Conservation (phyloP, 2,888 invertebrate species). For the Callinectes sapidus region DNA sequence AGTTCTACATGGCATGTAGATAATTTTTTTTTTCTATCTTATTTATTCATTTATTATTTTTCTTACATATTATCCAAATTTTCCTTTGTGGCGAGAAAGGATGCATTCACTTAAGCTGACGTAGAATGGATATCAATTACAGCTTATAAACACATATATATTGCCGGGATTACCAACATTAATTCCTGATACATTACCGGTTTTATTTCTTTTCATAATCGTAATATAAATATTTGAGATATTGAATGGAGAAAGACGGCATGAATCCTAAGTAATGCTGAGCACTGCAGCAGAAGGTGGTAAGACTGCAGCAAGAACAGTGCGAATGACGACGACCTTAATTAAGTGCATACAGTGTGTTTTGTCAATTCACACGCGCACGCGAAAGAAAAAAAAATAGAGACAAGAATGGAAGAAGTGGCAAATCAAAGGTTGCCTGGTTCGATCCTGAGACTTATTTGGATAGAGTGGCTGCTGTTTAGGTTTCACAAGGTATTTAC, state of each 20-base stretch:
- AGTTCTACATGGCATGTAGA: neutral
- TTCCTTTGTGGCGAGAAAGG: neutral
- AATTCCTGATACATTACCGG: neutral
- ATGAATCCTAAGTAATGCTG: neutral
- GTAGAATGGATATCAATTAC: neutral
- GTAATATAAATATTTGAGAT: neutral
- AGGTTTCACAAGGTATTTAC: no score
- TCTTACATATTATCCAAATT: neutral
- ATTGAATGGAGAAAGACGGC: neutral
- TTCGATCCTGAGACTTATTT: no score
- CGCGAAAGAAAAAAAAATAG: no score
- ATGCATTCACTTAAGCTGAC: neutral
- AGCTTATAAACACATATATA: neutral
- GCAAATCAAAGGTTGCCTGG: no score
- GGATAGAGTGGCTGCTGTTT: no score
- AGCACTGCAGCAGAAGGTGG: neutral
- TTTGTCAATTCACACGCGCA: neutral
- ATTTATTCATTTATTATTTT: no score
- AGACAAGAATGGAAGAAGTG: no score
- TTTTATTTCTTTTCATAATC: neutral
- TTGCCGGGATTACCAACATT: neutral
- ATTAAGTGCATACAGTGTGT: neutral
- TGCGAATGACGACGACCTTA: neutral
- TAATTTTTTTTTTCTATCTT: neutral
- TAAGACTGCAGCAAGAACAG: neutral